These are phyloP conservation scores for Pipistrellus nathusii DNA, from an alignment of 2,797 vertebrate species.

Conservation along the genomic window DNA sequence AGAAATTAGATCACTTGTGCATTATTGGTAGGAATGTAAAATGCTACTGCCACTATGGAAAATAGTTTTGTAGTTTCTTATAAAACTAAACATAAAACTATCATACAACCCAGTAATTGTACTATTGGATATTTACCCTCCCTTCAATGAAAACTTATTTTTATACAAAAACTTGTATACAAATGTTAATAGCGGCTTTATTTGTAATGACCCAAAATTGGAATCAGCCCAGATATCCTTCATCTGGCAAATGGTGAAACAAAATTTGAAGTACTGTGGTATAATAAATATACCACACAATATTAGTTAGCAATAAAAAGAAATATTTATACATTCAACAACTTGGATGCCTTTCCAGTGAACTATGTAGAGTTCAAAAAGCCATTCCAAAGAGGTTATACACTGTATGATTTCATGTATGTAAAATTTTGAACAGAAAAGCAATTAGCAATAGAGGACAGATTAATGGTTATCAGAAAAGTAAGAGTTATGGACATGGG, in stretches of 20 bases:
- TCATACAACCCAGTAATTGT: constrained; percentile 1
- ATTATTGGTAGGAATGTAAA: neutral
- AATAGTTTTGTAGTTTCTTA: constrained; percentile 21
- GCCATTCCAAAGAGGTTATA: neutral
- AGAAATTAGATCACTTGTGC: neutral
- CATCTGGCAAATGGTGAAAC: constrained; percentile 18
- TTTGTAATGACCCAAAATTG: constrained; percentile 4
- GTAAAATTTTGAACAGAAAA: neutral
- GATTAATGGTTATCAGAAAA: constrained; percentile 10
- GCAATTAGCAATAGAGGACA: neutral
- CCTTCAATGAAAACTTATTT: constrained; percentile 32
- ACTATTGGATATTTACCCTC: neutral
- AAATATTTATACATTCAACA: neutral
- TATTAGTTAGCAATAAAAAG: constrained; percentile 6
- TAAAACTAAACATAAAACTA: constrained; percentile 59
- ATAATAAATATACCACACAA: neutral
- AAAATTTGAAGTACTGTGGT: neutral
- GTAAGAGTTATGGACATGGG: neutral
- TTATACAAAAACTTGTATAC: neutral
- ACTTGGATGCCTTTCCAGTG: neutral
- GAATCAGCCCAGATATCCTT: neutral
- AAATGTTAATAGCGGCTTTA: constrained; percentile 23
- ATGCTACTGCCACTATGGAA: neutral
- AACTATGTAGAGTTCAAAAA: constrained; percentile 7
- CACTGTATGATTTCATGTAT: neutral